These are phyloP conservation scores for Varanus komodoensis DNA, from an alignment of 2,113 vertebrate genomes.

Conservation along the genomic window DNA sequence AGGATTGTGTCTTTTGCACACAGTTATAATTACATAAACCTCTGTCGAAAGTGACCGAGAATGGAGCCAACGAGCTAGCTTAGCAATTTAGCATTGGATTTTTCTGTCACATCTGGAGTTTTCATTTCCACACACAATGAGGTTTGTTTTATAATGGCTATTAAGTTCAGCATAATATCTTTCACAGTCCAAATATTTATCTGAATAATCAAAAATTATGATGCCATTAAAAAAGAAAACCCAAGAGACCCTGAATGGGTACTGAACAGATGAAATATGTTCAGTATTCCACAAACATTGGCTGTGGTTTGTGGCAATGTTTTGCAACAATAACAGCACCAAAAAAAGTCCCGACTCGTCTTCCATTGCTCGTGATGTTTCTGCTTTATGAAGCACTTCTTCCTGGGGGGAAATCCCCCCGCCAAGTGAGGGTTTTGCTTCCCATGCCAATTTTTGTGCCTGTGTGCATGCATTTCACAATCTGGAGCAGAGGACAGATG, in stretches of 20 bases:
- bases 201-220: conserved; percentile 75
- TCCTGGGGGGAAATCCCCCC: conserved; percentile 71
- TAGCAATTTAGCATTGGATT: conserved; percentile 37
- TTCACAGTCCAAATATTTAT: conserved; percentile 74
- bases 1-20: background rate
- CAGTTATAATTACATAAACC: background rate
- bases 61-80: background rate
- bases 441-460: conserved; percentile 55
- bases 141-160: conserved; percentile 55
- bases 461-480: conserved; percentile 51
- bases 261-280: conserved; percentile 70
- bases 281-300: too few species aligned
- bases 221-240: conserved; percentile 55
- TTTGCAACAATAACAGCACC: conserved; percentile 32
- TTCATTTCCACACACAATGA: background rate
- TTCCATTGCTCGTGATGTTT: conserved; percentile 59
- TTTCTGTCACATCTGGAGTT: conserved; percentile 33
- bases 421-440: conserved; percentile 62
- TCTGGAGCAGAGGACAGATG: conserved; percentile 59
- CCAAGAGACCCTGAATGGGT: conserved; percentile 67
- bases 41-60: background rate
- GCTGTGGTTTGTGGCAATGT: conserved; percentile 58
- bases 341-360: conserved; percentile 49
- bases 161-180: conserved; percentile 64
- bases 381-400: conserved; percentile 65